Evolutionary conservation across 2,888 invertebrate species (phyloP), one percentile per base, ranked within the genome.

Genomic region (Lottia gigantea): DNA sequence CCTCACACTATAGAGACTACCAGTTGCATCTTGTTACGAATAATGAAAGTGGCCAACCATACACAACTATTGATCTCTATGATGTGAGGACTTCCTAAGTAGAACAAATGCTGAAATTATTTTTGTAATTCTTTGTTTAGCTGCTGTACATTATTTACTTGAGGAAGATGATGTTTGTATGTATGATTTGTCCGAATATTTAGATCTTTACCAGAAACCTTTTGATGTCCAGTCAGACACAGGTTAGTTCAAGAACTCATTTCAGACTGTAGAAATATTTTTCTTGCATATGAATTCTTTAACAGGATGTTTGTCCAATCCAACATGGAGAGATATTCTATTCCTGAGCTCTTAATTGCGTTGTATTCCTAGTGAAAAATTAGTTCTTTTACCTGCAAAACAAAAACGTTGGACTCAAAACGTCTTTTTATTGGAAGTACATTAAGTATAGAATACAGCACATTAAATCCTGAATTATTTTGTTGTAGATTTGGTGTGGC

Each of bases 401-500:
- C n/a, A n/a, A n/a, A n/a, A n/a, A n/a, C n/a, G n/a, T n/a, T n/a
- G n/a, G n/a, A n/a, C n/a, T n/a, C n/a, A n/a, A n/a, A n/a, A n/a
- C n/a, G n/a, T n/a, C n/a, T n/a, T n/a, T n/a, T n/a, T n/a, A n/a
- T n/a, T n/a, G n/a, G n/a, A n/a, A n/a, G 15, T 15, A 49, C 49
- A 4, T n/a, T n/a, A 49, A 15, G 11, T n/a, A n/a, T n/a, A 49
- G 6, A 11, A 49, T 49, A n/a, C 49, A 14, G 49, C 49, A 6
- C n/a, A n/a, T 19, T 55, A 7, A 15, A n/a, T 8, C n/a, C 16
- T 1, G 49, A 14, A 23, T 23, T 64, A 66, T 73, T 71, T 68
- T 46, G 64, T 85, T 83, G 67, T 85, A 87, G 87, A 87, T 74
- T 71, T 84, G 74, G 84, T 84, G 62, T 87, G 87, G 87, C 87